These are phyloP conservation scores for Drosophila watanabei DNA, from an alignment of 1,140 invertebrate genomes.

Conservation along the genomic window DNA sequence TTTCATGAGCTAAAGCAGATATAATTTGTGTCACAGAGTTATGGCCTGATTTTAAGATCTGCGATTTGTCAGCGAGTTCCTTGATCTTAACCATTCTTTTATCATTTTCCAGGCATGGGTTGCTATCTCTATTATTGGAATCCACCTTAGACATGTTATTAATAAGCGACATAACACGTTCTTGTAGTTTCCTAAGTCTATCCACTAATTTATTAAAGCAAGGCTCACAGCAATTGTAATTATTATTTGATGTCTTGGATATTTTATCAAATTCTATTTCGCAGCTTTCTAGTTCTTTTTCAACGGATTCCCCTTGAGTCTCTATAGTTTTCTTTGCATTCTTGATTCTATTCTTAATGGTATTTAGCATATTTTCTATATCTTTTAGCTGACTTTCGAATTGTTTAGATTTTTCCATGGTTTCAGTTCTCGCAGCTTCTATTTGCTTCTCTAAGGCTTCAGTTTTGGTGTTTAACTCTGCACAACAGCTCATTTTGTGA, in stretches of 20 bases:
- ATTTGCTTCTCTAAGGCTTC: slow-evolving; percentile 14
- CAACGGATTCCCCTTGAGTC: neutral
- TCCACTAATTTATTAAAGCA: neutral
- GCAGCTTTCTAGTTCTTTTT: neutral
- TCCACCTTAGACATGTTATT: neutral
- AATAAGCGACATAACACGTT: neutral
- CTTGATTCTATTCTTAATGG: neutral
- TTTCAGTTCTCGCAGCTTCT: neutral
- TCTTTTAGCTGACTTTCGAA: slow-evolving; percentile 20
- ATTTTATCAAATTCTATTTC: no score
- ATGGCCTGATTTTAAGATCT: neutral
- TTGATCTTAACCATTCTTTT: neutral
- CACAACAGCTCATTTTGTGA: slow-evolving; percentile 15
- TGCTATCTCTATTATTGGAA: neutral
- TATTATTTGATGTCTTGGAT: neutral
- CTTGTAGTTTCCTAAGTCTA: neutral
- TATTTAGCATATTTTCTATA: neutral
- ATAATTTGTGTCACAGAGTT: neutral
- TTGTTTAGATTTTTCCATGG: neutral
- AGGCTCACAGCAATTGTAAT: neutral
- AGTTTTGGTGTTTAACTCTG: neutral
- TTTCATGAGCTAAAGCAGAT: neutral
- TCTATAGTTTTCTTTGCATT: neutral
- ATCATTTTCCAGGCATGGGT: neutral
- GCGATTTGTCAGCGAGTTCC: neutral